Evolutionary conservation across 1,140 invertebrate species (phyloP), one percentile per base, ranked within the genome.

Genomic region (Vanessa atalanta): DNA sequence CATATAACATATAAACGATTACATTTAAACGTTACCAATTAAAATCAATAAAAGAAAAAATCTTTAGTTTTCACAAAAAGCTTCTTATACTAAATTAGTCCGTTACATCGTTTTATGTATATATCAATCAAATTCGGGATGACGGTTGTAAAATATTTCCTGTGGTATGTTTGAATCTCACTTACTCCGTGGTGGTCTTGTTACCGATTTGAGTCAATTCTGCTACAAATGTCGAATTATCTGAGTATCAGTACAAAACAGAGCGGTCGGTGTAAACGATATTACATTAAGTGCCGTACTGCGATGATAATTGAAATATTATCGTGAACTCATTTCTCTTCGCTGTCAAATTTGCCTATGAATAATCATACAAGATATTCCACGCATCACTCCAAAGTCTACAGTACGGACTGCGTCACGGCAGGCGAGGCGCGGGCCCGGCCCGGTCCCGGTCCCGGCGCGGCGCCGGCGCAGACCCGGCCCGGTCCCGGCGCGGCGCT

Each of bases 1-100:
- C 23, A 57, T 7, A 26, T 43, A 26, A 12, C 20, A 57, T 23
- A 12, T 13, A 57, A 57, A 20, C 48, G 48, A 51, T 51, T 51
- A 1, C 48, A 51, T 50, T 15, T 11, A 65, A 65, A 20, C 16
- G 1, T 51, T 65, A 65, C 2, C 47, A 55, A 43, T 13, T 26
- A 51, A 61, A 31, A 60, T 23, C 53, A 37, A 31, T 26, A 31
- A 31, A 6, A 31, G 6, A 9, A 37, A 61, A 61, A 37, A 37
- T 43, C 37, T 43, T 43, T 43, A 43, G 37, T 43, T 31, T 61
- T 37, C 14, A n/a, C 31, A 60, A 60, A 61, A 61, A 61, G 4
- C 20, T 37, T 37, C 65, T 67, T 67, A 67, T 12, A 53, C 70
- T 65, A 72, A 65, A 72, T 72, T 72, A 72, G 63, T 72, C 70